Evolutionary conservation across 35 echinoderm and acorn worm species (phyloP).

Genomic region (Hemicentrotus pulcherrimus): DNA sequence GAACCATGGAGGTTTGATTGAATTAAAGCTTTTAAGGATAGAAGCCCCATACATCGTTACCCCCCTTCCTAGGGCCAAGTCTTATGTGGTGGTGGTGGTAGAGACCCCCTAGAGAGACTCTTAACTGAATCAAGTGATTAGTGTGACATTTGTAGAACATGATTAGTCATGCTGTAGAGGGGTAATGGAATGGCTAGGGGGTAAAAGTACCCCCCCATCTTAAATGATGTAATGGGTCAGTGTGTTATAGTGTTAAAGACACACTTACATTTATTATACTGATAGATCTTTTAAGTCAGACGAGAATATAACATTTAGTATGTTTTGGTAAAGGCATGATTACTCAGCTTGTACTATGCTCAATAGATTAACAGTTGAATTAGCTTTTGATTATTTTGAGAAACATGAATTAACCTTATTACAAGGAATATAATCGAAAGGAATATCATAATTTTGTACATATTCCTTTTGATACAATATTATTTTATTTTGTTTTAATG

Average conservation of each 20-base stretch:
- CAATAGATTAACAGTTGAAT: no score
- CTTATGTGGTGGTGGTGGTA: neutral
- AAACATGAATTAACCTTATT: no score
- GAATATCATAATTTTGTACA: no score
- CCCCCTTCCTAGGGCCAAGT: neutral
- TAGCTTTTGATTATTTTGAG: no score
- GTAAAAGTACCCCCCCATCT: neutral
- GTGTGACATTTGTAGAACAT: conserved; percentile 31
- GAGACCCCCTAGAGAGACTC: neutral
- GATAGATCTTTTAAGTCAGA: neutral
- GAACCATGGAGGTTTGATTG: neutral
- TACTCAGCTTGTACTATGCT: no score
- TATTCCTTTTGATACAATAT: no score
- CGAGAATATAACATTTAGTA: no score
- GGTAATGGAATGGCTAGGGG: neutral
- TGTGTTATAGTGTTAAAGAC: conserved; percentile 1
- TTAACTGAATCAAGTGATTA: conserved; percentile 25
- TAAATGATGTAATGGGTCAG: neutral
- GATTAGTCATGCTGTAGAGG: conserved; percentile 20
- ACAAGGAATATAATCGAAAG: no score
- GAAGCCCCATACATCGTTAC: conserved; percentile 1
- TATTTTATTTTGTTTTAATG: no score
- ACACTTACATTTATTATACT: neutral
- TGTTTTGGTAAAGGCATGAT: no score
- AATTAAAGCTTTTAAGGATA: conserved; percentile 6